phyloP scores from a whole-genome alignment of 2,113 vertebrate genomes.

The Pseudolaguvia tuberculata region DNA sequence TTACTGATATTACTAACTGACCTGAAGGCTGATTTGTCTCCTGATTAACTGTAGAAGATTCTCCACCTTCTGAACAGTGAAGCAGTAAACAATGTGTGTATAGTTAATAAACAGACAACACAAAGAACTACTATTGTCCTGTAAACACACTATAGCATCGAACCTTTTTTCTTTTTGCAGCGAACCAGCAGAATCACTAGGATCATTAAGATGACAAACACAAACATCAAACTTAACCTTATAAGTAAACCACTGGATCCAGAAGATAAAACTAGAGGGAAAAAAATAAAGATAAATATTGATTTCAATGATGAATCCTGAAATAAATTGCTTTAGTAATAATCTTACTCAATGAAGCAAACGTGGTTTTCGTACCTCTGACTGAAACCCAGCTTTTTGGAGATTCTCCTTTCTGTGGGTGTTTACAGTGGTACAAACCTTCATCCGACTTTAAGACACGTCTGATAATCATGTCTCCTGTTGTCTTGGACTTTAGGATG shows the following conservation, averaged over 20 bases:
- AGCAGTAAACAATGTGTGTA: not conserved
- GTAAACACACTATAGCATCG: not conserved
- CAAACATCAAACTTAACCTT: not conserved
- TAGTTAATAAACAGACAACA: not conserved
- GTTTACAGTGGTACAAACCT: conserved; percentile 19
- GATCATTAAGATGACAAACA: not conserved
- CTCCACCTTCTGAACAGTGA: not conserved
- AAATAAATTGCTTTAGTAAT: not conserved
- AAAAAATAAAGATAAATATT: not conserved
- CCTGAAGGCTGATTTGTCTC: conserved; percentile 14
- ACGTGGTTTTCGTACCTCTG: not conserved
- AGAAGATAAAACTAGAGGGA: not conserved
- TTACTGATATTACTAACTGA: conserved; percentile 2
- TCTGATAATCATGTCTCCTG: not conserved
- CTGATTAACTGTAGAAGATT: conserved; percentile 15
- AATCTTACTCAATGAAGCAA: not conserved
- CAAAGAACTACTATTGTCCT: not conserved
- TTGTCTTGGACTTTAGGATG: not conserved
- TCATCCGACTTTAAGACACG: not conserved
- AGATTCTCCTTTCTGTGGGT: not conserved
- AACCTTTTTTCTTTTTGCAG: conserved; percentile 42
- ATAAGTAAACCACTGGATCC: not conserved
- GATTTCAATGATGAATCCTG: not conserved
- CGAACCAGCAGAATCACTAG: conserved; percentile 21
- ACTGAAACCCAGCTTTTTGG: not conserved